A percentile compares a stretch with the other conserved stretches of the same genome.
phyloP scores from a whole-genome alignment of 2,113 vertebrate species.

The Glaucomys volans region DNA sequence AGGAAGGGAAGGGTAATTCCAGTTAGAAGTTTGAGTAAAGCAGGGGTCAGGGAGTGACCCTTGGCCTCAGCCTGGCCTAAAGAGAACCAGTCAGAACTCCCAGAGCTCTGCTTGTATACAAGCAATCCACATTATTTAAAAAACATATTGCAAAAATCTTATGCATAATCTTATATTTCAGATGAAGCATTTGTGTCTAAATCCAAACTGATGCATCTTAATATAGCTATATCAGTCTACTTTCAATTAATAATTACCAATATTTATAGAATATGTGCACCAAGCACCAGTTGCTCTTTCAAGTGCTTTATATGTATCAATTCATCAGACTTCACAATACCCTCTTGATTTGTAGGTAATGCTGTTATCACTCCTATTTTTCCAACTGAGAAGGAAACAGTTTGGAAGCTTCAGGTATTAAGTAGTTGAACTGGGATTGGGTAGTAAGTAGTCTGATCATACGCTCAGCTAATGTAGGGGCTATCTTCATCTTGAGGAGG shows the following conservation, averaged over 20 bases:
- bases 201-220: background rate
- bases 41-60: background rate
- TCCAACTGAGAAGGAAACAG: background rate
- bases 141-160: background rate
- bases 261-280: background rate
- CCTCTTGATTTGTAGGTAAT: background rate
- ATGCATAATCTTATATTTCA: background rate
- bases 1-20: background rate
- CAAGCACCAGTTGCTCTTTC: background rate
- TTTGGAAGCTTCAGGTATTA: background rate
- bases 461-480: background rate
- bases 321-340: background rate
- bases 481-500: background rate
- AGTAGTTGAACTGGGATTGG: background rate
- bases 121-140: background rate
- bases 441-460: background rate
- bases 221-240: background rate
- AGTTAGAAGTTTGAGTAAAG: background rate
- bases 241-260: background rate
- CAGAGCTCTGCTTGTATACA: background rate
- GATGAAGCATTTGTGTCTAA: constrained; percentile 30
- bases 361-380: background rate
- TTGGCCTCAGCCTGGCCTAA: background rate
- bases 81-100: background rate
- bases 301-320: background rate